These are phyloP conservation scores for Micoletzkya japonica DNA, from an alignment of 2,888 invertebrate genomes.

Conservation along the genomic window DNA sequence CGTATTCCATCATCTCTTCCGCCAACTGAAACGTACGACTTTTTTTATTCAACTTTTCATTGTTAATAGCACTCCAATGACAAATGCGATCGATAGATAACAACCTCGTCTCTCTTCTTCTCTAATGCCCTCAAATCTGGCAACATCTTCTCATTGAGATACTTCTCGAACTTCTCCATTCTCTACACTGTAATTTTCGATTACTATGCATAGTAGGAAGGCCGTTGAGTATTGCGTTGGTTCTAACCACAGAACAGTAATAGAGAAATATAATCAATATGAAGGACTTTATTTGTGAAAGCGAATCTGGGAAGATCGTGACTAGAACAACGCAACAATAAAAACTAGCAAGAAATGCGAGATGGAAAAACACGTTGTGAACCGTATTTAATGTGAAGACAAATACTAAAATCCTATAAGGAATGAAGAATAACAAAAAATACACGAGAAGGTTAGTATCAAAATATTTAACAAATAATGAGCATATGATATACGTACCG, in stretches of 20 bases:
- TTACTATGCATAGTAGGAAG: no score
- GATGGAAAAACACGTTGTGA: background rate
- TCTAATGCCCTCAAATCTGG: conserved; percentile 13
- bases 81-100: background rate
- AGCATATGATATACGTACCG: no score
- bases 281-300: background rate
- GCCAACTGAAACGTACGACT: conserved; percentile 9
- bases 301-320: background rate
- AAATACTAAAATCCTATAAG: background rate
- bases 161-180: conserved; percentile 22
- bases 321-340: background rate
- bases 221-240: background rate
- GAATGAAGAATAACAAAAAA: background rate
- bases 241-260: no score
- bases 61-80: background rate
- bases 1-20: conserved; percentile 34
- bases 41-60: background rate
- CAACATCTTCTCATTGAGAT: conserved; percentile 5
- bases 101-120: conserved; percentile 1
- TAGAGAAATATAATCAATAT: no score
- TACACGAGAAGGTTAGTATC: no score
- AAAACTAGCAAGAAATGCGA: background rate
- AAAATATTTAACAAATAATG: background rate
- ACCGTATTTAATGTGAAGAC: background rate
- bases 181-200: no score